A percentile compares a stretch with the other conserved stretches of the same genome.
Evolutionary conservation across 1,140 invertebrate genomes (phyloP).

Genomic region (Coboldia fuscipes): DNA sequence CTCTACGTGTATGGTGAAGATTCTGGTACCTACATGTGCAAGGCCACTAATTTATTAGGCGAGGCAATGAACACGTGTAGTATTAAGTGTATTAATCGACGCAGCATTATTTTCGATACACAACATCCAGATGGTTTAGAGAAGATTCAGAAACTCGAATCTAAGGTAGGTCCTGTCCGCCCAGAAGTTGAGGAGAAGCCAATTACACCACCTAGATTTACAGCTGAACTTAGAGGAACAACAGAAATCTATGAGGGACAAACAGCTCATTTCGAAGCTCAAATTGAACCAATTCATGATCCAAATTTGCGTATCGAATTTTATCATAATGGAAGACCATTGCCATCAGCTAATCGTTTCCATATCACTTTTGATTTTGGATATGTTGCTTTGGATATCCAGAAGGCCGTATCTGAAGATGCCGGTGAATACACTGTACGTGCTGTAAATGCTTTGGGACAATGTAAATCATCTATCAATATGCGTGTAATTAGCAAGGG

Average conservation of each 20-base stretch:
- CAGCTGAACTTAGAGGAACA: constrained; percentile 61
- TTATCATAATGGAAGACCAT: constrained; percentile 72
- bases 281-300: constrained; percentile 80
- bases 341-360: constrained; percentile 69
- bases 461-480: constrained; percentile 61
- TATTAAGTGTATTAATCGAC: constrained; percentile 57
- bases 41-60: constrained; percentile 75
- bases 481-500: constrained; percentile 66
- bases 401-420: constrained; percentile 77
- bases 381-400: constrained; percentile 81
- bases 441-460: constrained; percentile 70
- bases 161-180: constrained; percentile 51
- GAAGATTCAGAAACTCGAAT: constrained; percentile 75
- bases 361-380: constrained; percentile 92
- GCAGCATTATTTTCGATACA: constrained; percentile 69
- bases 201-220: constrained; percentile 54
- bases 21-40: constrained; percentile 84
- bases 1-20: constrained; percentile 86
- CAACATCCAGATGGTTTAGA: constrained; percentile 84
- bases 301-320: constrained; percentile 77
- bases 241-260: constrained; percentile 68
- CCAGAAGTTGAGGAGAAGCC: constrained; percentile 62
- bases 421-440: constrained; percentile 82
- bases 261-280: constrained; percentile 76
- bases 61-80: constrained; percentile 83